Evolutionary conservation across 2,797 vertebrate genomes (phyloP).

Genomic region (Notamacropus eugenii): DNA sequence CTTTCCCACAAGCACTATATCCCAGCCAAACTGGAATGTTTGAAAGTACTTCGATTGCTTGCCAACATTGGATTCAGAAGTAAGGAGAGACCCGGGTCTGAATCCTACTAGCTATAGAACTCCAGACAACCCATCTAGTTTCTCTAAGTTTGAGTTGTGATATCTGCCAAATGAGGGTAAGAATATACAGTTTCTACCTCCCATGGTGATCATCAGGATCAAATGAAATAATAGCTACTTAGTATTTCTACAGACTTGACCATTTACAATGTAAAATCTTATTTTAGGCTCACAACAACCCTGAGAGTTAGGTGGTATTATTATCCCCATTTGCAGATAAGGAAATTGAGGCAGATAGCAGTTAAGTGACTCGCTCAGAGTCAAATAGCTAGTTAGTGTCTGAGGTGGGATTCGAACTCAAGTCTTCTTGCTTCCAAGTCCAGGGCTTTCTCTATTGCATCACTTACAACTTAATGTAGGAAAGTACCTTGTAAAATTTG

Average conservation of each 20-base stretch:
- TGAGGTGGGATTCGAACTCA: not conserved
- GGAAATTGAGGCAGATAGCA: not conserved
- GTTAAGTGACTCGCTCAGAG: not conserved
- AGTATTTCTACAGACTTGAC: not conserved
- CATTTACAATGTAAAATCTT: not conserved
- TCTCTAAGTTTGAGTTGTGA: not conserved
- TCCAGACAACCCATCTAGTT: not conserved
- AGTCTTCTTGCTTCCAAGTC: not conserved
- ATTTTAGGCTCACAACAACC: not conserved
- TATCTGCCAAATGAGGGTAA: not conserved
- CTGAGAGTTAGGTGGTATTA: not conserved
- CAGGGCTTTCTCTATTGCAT: not conserved
- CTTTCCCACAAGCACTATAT: not conserved
- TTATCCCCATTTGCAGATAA: not conserved
- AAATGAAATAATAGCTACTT: not conserved
- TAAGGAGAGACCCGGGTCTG: not conserved
- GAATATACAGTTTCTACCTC: not conserved
- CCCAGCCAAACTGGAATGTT: not conserved
- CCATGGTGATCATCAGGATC: not conserved
- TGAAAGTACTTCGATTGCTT: not conserved
- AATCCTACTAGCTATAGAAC: not conserved
- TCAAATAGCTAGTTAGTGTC: not conserved
- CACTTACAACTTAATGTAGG: not conserved
- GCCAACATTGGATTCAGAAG: not conserved
- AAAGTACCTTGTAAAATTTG: not conserved